Conservation (phyloP, 2,888 invertebrate species). For the Oligia strigilis region DNA sequence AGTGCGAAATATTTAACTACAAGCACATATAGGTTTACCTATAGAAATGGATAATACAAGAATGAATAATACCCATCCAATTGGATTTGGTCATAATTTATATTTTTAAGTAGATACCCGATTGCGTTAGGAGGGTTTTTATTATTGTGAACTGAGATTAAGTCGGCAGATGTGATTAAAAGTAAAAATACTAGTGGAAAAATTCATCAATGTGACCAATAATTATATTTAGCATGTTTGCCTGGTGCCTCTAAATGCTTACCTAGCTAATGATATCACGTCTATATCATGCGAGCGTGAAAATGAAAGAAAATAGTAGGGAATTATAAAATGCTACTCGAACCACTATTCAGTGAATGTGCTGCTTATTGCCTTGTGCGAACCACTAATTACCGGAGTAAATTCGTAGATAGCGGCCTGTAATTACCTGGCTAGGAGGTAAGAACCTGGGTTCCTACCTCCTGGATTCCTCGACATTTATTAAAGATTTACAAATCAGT, state of each 20-base stretch:
- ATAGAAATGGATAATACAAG: not conserved
- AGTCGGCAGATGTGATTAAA: not conserved
- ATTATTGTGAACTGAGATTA: not conserved
- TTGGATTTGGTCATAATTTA: not conserved
- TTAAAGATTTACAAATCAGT: too few relatives aligned
- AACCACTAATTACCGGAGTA: slow-evolving; percentile 3
- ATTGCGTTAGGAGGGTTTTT: not conserved
- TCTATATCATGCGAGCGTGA: not conserved
- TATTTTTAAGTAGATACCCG: not conserved
- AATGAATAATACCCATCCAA: not conserved
- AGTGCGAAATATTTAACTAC: not conserved
- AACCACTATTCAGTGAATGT: not conserved
- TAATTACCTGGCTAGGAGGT: not conserved
- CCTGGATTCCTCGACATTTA: too few relatives aligned
- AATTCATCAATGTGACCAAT: not conserved
- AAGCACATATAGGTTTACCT: too few relatives aligned
- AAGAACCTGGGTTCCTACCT: not conserved
- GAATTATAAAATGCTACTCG: not conserved
- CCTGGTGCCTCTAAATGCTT: not conserved
- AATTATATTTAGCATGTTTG: not conserved
- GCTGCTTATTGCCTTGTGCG: slow-evolving; percentile 1
- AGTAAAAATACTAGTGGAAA: not conserved
- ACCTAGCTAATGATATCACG: not conserved
- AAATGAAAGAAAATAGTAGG: not conserved
- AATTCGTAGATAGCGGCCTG: slow-evolving; percentile 3